Evolutionary conservation across 2,113 vertebrate species (phyloP).

Genomic region (Raja brachyura): DNA sequence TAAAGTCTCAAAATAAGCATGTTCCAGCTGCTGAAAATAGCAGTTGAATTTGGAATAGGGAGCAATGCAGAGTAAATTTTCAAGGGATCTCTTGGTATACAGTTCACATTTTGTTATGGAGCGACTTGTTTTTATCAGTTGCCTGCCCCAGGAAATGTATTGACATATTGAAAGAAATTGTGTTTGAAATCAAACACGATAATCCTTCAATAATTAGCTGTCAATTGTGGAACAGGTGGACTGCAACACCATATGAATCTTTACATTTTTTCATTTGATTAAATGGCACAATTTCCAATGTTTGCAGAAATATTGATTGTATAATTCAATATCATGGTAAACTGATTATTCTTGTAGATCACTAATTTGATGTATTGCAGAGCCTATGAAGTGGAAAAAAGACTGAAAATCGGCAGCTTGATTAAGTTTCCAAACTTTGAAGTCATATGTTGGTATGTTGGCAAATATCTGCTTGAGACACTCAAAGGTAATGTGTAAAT

Average conservation of each 20-base stretch:
- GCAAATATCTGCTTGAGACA: slow-evolving; percentile 80
- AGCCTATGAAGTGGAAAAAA: slow-evolving; percentile 92
- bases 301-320: not conserved
- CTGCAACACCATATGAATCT: not conserved
- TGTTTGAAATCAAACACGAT: not conserved
- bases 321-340: not conserved
- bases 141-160: not conserved
- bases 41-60: not conserved
- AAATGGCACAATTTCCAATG: not conserved
- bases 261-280: not conserved
- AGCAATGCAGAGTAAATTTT: not conserved
- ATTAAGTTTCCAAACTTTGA: slow-evolving; percentile 92
- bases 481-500: slow-evolving; percentile 76
- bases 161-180: not conserved
- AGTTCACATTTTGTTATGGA: not conserved
- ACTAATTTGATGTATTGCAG: slow-evolving; percentile 59
- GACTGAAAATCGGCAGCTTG: slow-evolving; percentile 83
- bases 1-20: not conserved
- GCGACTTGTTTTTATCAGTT: not conserved
- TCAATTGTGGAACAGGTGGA: not conserved
- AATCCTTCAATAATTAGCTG: not conserved
- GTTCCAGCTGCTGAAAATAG: no score
- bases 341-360: slow-evolving; percentile 7
- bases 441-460: slow-evolving; percentile 95
- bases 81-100: not conserved